Conservation (phyloP, 1,140 invertebrate species). For the Spodoptera frugiperda region DNA sequence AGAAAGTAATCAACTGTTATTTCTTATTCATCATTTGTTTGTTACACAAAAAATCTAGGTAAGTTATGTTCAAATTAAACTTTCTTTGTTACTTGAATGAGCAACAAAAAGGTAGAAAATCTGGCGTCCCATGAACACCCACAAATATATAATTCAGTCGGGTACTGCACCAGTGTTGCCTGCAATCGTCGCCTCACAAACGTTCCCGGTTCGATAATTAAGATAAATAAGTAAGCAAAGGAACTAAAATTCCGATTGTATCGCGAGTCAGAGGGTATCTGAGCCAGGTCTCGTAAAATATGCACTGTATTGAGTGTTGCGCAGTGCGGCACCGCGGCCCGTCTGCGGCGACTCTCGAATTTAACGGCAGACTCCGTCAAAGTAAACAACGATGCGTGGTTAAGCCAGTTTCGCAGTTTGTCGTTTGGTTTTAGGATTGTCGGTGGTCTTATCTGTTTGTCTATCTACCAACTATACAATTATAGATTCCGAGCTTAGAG, state of each 20-base stretch:
- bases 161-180: conserved; percentile 27
- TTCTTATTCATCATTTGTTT: background rate
- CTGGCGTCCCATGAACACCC: conserved; percentile 20
- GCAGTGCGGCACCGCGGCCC: conserved; percentile 70
- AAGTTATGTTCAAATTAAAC: conserved; percentile 3
- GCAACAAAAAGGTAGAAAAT: conserved; percentile 14
- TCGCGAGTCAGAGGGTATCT: conserved; percentile 42
- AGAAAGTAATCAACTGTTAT: conserved; percentile 14
- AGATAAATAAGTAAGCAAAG: conserved; percentile 45
- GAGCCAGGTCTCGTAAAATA: conserved; percentile 72
- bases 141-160: conserved; percentile 35
- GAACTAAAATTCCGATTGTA: conserved; percentile 48
- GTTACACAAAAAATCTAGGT: background rate
- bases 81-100: background rate
- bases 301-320: conserved; percentile 78
- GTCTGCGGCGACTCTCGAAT: conserved; percentile 61
- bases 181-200: conserved; percentile 45
- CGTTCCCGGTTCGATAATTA: conserved; percentile 42
- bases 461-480: conserved; percentile 51
- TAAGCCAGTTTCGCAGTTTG: conserved; percentile 49
- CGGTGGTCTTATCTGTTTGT: conserved; percentile 69
- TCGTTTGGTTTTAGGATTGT: conserved; percentile 66
- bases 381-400: conserved; percentile 73
- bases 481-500: conserved; percentile 37
- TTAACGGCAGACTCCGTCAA: conserved; percentile 76